Base-by-base conservation (phyloP, 2,113 vertebrate species). In the Ifrita kowaldi region DNA sequence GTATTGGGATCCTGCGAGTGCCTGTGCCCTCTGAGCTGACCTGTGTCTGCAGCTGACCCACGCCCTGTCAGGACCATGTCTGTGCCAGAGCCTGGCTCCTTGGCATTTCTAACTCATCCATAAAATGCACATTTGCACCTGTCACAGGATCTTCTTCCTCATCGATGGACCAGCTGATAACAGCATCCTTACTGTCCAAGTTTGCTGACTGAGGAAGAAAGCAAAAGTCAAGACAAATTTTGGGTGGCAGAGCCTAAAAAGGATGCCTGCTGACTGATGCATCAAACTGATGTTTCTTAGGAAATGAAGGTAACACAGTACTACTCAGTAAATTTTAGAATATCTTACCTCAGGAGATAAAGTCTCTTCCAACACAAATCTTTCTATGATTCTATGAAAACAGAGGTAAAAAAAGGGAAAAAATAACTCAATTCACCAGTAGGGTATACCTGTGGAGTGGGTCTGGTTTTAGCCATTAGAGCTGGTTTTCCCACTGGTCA, bases 11-110 rank as follows among this genome's bases (percentile, higher is more conserved):
- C 14, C 6, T 50, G 3, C n/a, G n/a, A 63, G 37, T 33, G 7
- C 2, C 10, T 20, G 16, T 63, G 32, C 4, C 17, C 8, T 37
- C 41, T 71, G 30, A 68, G 39, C 33, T 60, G 33, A 28, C 19
- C 1, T 12, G 1, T 3, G 7, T 46, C 67, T 10, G 2, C 32
- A 50, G 50, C 23, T 2, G 3, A 41, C 24, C 11, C 10, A 5
- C 53, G 23, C 3, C 7, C 41, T 47, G 7, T 35, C 32, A 79
- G 42, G 11, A 79, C 41, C 16, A 30, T 10, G 27, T n/a, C 10
- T 44, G 19, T 49, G 23, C 33, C 35, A 47, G 65, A 55, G 27
- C 3, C 12, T 11, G 8, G 52, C 6, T 79, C 30, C n/a, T 76
- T n/a, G 41, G 3, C 21, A 7, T 28, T 70, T 94, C 16, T 55